Base-by-base conservation (phyloP, 2,888 invertebrate species). In the Lasioglossum morio region DNA sequence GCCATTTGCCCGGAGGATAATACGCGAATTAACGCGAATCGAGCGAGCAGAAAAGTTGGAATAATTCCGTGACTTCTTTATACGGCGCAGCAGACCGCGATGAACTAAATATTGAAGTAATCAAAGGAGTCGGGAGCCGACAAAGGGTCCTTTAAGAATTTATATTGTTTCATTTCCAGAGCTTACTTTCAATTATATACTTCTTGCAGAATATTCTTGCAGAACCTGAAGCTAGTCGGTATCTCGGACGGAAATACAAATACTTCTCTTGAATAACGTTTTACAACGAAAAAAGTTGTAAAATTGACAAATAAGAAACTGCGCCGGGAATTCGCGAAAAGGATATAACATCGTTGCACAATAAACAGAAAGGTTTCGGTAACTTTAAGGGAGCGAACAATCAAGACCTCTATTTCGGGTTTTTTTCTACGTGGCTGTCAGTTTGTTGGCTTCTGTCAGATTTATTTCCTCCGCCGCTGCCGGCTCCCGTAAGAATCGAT, bases 141-240 rank as follows among this genome's bases (percentile, higher is more conserved):
- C 70, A 69, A 30, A 46, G 16, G 60, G 60, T 74, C 74, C 60
- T 85, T 79, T 75, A 75, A 79, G 84, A 85, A 85, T 85, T 85
- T 85, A 79, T 84, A 84, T 85, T 85, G 79, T 84, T 84, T 84
- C 85, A 84, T 85, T 85, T 72, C 57, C 72, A 53, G 48, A 79
- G 84, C 84, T 85, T 85, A 75, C 70, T 75, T 85, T 85, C 79
- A 85, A 84, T 84, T 84, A 82, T 69, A 30, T 48, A 27, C 30
- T 63, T 37, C 53, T 37, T 69, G 37, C 2, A 34, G 34, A 34
- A 34, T 34, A 34, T 69, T 69, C 69, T 69, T 37, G 3, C 19
- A 19, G 8, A 7, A 30, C 19, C 63, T 19, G 16, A 30, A 30
- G 7, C 63, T 19, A 30, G 34, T 30, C 30, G n/a, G 63, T 8